A percentile compares a stretch with the other conserved stretches of the same genome.
Evolutionary conservation across 2,888 invertebrate genomes (phyloP).

Genomic region (Orchesellides sinensis): DNA sequence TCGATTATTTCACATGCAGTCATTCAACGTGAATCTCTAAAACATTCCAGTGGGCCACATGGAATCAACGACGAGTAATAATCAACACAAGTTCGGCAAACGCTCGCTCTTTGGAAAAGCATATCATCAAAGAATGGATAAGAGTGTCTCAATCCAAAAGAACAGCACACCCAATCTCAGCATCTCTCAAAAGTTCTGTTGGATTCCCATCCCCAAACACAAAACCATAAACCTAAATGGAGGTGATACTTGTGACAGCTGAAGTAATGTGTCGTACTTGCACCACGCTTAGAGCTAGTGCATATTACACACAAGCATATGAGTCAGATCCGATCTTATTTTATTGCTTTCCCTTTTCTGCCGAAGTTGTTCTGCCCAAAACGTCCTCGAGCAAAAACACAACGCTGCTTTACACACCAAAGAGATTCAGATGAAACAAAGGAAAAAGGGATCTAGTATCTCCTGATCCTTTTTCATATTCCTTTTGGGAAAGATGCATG

Average conservation of each 20-base stretch:
- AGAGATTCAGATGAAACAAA: not conserved
- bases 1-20: too few relatives aligned
- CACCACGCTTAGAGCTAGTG: slow-evolving; percentile 47
- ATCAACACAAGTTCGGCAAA: too few relatives aligned
- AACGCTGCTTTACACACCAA: not conserved
- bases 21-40: too few relatives aligned
- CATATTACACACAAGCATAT: too few relatives aligned
- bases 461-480: not conserved
- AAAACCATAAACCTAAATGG: slow-evolving; percentile 53
- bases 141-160: slow-evolving; percentile 27
- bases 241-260: slow-evolving; percentile 52
- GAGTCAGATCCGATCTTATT: not conserved
- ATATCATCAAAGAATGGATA: slow-evolving; percentile 19
- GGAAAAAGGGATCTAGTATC: not conserved
- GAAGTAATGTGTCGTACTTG: slow-evolving; percentile 32
- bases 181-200: too few relatives aligned
- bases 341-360: not conserved
- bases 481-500: not conserved
- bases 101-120: too few relatives aligned
- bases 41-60: too few relatives aligned
- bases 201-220: not conserved
- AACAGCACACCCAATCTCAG: too few relatives aligned
- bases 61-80: too few relatives aligned
- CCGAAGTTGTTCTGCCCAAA: not conserved
- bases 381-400: not conserved